Base-by-base conservation (phyloP, 2,797 vertebrate species). In the Synaphobranchus kaupii region DNA sequence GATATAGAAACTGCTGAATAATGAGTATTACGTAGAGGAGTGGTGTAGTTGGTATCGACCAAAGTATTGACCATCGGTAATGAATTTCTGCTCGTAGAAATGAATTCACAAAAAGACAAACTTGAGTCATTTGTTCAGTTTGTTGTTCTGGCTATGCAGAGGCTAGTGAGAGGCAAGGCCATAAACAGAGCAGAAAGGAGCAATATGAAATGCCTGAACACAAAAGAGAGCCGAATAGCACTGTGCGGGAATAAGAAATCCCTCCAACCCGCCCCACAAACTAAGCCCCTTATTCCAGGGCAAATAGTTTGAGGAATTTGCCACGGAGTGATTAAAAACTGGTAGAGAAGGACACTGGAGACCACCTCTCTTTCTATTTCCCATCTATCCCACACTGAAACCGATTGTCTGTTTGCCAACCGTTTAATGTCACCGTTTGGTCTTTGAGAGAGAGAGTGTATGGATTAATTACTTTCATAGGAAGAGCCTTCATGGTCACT, bases 61-160 rank as follows among this genome's bases (percentile, higher is more conserved):
- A 93, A 93, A 92, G 89, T 90, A 89, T 83, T 47, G 44, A 63
- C 73, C 63, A 85, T 47, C 87, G 68, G 56, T 34, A n/a, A n/a
- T 13, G n/a, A n/a, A 15, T 34, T 20, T 31, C 34, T 52, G 34
- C 82, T n/a, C 17, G 20, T 63, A 68, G 58, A 44, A 84, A 66
- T 2, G 0, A 76, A 44, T 76, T 17, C 3, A 10, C 13, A 83
- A 71, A 71, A 89, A 71, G 60, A 66, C 10, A 68, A 60, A 83
- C 44, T 9, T 87, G 58, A 9, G 54, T 50, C 6, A 52, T 68
- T 22, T 22, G 31, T 28, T 56, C 12, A 48, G 82, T 56, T 84
- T 48, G 76, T 6, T 2, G 1, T 31, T 87, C 71, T 76, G 56
- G 76, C 54, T 47, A n/a, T 84, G 76, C 58, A 47, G 28, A 52